Percentiles rank a stretch among this genome's conserved stretches.
phyloP scores from a whole-genome alignment of 2,888 invertebrate species.

The Abrostola triplasia region DNA sequence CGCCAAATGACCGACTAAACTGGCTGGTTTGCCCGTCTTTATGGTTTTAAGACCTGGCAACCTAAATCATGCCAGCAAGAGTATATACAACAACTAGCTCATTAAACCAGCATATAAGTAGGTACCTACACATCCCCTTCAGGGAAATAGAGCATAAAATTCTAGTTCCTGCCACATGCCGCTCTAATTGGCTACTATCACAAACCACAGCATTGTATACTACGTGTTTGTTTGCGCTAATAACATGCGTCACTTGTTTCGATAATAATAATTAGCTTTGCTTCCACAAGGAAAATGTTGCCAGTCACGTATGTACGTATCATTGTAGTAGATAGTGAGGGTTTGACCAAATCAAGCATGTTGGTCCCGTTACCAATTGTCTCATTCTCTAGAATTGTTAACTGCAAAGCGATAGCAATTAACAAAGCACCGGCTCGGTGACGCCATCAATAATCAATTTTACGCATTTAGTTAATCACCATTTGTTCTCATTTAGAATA shows the following conservation, averaged over 20 bases:
- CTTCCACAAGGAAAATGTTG: constrained; percentile 28
- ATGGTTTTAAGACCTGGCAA: neutral
- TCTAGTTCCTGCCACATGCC: constrained; percentile 26
- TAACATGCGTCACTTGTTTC: constrained; percentile 34
- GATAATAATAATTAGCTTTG: constrained; percentile 31
- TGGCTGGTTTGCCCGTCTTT: neutral
- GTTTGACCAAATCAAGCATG: no score
- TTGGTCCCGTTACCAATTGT: no score
- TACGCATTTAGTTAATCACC: no score
- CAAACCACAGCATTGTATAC: constrained; percentile 29
- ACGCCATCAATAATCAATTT: no score
- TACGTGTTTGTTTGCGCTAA: constrained; percentile 15
- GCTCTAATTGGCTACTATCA: constrained; percentile 47
- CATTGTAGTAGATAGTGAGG: neutral
- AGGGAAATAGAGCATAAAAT: constrained; percentile 45
- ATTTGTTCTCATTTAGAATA: neutral
- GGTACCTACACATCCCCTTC: constrained; percentile 9
- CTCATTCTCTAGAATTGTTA: no score
- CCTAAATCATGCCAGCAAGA: neutral
- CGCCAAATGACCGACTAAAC: neutral
- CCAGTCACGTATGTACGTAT: neutral
- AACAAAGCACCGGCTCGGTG: no score
- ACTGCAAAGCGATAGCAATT: no score
- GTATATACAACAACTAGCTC: no score
- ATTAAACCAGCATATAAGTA: no score